A percentile compares a stretch with the other conserved stretches of the same genome.
phyloP scores from a whole-genome alignment of 2,113 vertebrate genomes.

The Hemicordylus capensis region DNA sequence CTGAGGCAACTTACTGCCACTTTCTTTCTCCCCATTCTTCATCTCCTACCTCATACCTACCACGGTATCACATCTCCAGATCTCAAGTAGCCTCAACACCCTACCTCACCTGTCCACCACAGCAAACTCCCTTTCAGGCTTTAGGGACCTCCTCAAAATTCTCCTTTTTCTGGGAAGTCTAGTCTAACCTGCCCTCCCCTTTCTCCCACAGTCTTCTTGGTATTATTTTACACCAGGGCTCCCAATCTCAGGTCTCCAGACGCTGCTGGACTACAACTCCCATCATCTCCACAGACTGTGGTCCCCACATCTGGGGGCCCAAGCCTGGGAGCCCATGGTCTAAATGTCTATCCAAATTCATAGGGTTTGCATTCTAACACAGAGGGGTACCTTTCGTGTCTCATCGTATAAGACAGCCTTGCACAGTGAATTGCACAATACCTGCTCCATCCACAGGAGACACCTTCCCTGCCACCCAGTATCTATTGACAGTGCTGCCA shows the following conservation, averaged over 20 bases:
- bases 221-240: no score
- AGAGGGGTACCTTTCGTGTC: background rate
- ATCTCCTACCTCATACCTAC: background rate
- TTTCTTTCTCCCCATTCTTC: background rate
- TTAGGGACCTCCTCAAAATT: background rate
- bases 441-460: background rate
- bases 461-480: background rate
- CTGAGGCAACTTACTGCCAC: background rate
- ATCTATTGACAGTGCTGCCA: background rate
- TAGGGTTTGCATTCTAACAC: background rate
- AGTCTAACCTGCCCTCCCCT: no score
- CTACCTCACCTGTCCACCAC: background rate
- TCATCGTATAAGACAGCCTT: background rate
- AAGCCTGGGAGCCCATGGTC: background rate
- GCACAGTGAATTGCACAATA: background rate
- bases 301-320: no score
- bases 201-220: no score
- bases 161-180: no score
- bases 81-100: background rate
- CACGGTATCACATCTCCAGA: no score
- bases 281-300: no score
- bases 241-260: no score
- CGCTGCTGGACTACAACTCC: no score
- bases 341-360: background rate
- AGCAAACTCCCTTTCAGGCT: background rate